A percentile compares a stretch with the other conserved stretches of the same genome.
Evolutionary conservation across 2,113 vertebrate species (phyloP).

Genomic region (Seriola aureovittata): DNA sequence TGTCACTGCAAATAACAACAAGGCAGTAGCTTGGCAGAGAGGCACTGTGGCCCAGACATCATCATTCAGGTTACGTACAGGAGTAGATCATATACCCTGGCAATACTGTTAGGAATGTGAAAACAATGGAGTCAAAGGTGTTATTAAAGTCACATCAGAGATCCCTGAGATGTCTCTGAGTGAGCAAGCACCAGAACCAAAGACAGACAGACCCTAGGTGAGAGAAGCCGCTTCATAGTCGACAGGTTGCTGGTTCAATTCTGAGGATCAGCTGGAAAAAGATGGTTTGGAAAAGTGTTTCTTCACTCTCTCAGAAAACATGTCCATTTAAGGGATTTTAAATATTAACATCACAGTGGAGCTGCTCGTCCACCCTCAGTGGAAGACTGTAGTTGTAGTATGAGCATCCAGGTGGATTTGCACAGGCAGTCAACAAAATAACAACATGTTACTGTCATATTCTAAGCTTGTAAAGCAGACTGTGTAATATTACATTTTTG

Average conservation of each 20-base stretch:
- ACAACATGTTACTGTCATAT: background rate
- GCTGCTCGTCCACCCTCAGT: background rate
- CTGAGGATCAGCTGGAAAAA: conserved; percentile 5
- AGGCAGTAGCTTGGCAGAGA: conserved; percentile 47
- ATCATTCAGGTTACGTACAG: conserved; percentile 48
- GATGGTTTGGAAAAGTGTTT: background rate
- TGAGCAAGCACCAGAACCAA: background rate
- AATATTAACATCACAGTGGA: background rate
- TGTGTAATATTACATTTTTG: background rate
- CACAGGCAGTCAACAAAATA: background rate
- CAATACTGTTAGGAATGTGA: conserved; percentile 22
- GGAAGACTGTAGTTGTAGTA: background rate
- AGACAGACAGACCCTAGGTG: background rate
- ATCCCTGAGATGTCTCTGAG: conserved; percentile 7
- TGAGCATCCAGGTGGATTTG: background rate
- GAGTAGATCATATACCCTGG: conserved; percentile 17
- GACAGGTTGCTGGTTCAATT: conserved; percentile 15
- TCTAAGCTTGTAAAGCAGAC: background rate
- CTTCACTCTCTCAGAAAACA: background rate
- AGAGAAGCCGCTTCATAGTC: background rate
- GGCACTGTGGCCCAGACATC: conserved; percentile 29
- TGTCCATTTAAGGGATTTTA: background rate
- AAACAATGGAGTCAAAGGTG: conserved; percentile 30
- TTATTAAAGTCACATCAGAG: conserved; percentile 31
- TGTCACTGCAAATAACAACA: conserved; percentile 72